Conservation (phyloP, 2,113 vertebrate genomes). For the Tamias sibiricus region DNA sequence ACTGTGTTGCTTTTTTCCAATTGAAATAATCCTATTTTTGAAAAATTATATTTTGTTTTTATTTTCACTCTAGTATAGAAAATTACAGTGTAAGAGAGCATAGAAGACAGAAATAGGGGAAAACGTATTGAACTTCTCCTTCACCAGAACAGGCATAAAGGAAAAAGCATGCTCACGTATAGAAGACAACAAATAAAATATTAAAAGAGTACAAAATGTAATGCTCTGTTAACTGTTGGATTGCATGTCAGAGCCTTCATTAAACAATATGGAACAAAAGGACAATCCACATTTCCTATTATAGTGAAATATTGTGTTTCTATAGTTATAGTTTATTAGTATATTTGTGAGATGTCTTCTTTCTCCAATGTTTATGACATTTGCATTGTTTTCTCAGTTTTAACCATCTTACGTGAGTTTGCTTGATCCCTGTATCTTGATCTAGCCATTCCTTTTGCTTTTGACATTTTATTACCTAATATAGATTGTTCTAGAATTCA, state of each 20-base stretch:
- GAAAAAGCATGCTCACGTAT: background rate
- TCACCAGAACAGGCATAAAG: background rate
- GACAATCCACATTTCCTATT: background rate
- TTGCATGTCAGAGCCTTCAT: background rate
- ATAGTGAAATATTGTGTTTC: background rate
- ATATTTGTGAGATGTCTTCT: background rate
- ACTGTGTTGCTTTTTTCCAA: conserved; percentile 37
- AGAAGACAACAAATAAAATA: background rate
- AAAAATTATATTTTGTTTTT: conserved; percentile 48
- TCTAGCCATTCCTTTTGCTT: conserved; percentile 1
- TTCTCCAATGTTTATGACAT: background rate
- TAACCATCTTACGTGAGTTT: background rate
- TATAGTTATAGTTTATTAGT: background rate
- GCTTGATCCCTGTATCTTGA: background rate
- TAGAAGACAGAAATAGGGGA: background rate
- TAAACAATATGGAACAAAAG: background rate
- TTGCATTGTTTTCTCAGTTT: conserved; percentile 25
- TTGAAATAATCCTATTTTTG: conserved; percentile 42
- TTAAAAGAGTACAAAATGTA: background rate
- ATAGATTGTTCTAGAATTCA: conserved; percentile 18
- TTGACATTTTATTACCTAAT: background rate
- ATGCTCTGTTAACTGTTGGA: background rate
- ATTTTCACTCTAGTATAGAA: conserved; percentile 19
- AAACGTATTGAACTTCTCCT: conserved; percentile 11
- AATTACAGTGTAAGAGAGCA: conserved; percentile 35